Evolutionary conservation across 2,797 vertebrate species (phyloP).

Genomic region (Arctocebus calabarensis): DNA sequence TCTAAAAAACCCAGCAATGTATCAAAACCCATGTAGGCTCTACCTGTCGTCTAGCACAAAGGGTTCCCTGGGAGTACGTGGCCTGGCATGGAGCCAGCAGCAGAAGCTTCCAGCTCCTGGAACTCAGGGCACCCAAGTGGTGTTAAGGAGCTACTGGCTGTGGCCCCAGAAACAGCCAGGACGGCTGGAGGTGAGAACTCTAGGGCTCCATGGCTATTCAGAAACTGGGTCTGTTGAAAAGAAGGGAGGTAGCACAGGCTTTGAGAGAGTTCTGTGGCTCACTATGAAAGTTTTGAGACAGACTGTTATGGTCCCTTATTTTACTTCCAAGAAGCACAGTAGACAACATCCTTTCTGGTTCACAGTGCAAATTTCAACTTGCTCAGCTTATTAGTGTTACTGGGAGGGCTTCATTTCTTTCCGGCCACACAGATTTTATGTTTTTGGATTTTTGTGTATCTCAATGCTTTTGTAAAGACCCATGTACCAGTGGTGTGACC

Average conservation of each 20-base stretch:
- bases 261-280: background rate
- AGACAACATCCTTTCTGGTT: too few relatives aligned
- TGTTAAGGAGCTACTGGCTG: background rate
- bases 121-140: background rate
- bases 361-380: too few relatives aligned
- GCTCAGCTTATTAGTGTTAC: too few relatives aligned
- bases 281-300: too few relatives aligned
- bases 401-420: too few relatives aligned
- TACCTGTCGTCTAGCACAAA: background rate
- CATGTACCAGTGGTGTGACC: background rate
- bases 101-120: background rate
- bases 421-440: too few relatives aligned
- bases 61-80: too few relatives aligned
- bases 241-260: background rate
- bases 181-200: background rate
- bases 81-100: background rate
- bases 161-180: background rate
- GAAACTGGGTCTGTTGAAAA: background rate
- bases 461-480: too few relatives aligned
- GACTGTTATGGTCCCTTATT: too few relatives aligned
- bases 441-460: too few relatives aligned
- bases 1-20: background rate
- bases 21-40: background rate
- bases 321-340: too few relatives aligned
- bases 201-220: background rate